Percentiles rank a stretch among this genome's conserved stretches.
Conservation (phyloP, 2,113 vertebrate genomes). For the Gasterosteus aculeatus region DNA sequence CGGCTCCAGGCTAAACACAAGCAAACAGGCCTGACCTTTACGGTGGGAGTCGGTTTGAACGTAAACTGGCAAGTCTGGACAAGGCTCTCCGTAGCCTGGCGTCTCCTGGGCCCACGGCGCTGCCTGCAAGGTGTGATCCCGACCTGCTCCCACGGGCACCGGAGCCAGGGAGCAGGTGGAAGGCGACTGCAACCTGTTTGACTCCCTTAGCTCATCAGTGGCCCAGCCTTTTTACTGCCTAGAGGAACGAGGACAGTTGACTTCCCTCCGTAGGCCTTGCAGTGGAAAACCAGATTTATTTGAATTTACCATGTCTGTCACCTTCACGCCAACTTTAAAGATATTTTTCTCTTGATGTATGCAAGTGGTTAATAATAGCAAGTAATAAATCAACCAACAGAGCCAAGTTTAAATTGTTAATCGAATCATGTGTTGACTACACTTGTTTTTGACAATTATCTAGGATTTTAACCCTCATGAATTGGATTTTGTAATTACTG, state of each 20-base stretch:
- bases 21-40: slow-evolving; percentile 76
- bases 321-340: background rate
- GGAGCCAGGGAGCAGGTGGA: slow-evolving; percentile 66
- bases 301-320: background rate
- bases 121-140: slow-evolving; percentile 47
- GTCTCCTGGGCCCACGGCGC: slow-evolving; percentile 48
- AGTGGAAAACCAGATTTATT: slow-evolving; percentile 5
- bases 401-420: background rate
- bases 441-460: no score
- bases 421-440: background rate
- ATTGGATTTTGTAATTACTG: background rate
- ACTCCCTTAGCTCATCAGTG: slow-evolving; percentile 59
- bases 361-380: background rate
- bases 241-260: background rate
- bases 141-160: slow-evolving; percentile 55
- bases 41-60: slow-evolving; percentile 50
- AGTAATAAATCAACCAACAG: background rate
- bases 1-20: slow-evolving; percentile 52
- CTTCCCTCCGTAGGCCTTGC: background rate
- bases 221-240: slow-evolving; percentile 23
- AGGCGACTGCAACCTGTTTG: slow-evolving; percentile 28
- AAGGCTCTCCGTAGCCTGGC: slow-evolving; percentile 41
- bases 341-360: background rate
- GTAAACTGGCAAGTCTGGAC: slow-evolving; percentile 69
- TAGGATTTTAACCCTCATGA: background rate